These are phyloP conservation scores for Lasioglossum zephyrum DNA, from an alignment of 2,888 invertebrate species.

Conservation along the genomic window DNA sequence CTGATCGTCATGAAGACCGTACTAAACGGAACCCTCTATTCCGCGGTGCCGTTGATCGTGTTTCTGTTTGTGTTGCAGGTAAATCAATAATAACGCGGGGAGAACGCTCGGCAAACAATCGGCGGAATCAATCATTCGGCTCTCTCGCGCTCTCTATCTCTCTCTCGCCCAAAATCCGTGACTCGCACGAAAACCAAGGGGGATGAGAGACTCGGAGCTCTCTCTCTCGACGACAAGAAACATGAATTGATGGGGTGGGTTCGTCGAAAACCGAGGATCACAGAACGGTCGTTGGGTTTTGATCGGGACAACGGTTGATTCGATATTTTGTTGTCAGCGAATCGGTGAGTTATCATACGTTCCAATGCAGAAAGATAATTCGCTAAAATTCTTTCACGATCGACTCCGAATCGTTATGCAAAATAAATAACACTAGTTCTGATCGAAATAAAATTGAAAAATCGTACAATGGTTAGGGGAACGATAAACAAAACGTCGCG, in stretches of 20 bases:
- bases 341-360: not conserved
- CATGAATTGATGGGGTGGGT: not conserved
- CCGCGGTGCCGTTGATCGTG: slow-evolving; percentile 52
- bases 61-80: slow-evolving; percentile 62
- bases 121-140: slow-evolving; percentile 2
- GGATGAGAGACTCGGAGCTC: not conserved
- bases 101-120: slow-evolving; percentile 6
- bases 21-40: slow-evolving; percentile 61
- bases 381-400: not conserved
- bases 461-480: not conserved
- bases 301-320: not conserved
- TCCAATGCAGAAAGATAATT: not conserved
- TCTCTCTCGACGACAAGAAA: slow-evolving; percentile 1
- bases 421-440: not conserved
- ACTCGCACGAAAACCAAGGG: not conserved
- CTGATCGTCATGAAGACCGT: slow-evolving; percentile 62
- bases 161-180: not conserved
- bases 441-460: not conserved
- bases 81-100: slow-evolving; percentile 46
- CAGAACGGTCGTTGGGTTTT: not conserved
- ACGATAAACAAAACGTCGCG: not conserved
- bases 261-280: not conserved
- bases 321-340: not conserved
- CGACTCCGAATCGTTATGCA: not conserved
- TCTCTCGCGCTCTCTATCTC: not conserved